Conservation (phyloP, 2,113 vertebrate species). For the Chaetura pelagica region DNA sequence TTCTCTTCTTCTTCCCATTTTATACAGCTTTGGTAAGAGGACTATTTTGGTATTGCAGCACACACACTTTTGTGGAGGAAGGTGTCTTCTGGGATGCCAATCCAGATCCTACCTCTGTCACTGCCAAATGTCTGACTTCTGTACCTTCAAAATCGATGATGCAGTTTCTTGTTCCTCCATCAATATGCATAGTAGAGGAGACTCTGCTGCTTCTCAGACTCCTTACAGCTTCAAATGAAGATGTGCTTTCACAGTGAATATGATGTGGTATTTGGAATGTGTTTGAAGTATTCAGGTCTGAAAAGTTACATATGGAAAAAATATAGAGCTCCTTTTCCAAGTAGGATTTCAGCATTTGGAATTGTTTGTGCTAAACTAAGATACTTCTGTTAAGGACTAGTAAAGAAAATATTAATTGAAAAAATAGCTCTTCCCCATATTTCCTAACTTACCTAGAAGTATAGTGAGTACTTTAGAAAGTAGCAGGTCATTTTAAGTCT, state of each 20-base stretch:
- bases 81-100: background rate
- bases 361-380: background rate
- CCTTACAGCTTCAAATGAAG: background rate
- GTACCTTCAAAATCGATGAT: background rate
- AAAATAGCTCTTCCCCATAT: background rate
- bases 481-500: background rate
- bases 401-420: background rate
- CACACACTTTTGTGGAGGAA: background rate
- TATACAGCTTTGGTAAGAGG: constrained; percentile 85
- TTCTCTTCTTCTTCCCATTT: constrained; percentile 94
- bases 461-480: background rate
- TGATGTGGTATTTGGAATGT: background rate
- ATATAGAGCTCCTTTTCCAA: background rate
- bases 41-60: background rate
- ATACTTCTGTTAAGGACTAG: background rate
- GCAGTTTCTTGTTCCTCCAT: background rate
- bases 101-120: background rate
- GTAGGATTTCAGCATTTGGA: background rate
- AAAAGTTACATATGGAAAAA: background rate
- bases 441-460: background rate
- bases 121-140: background rate
- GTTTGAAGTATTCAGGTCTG: background rate
- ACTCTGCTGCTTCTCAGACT: background rate
- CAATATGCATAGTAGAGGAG: background rate
- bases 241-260: background rate